phyloP scores from a whole-genome alignment of 2,113 vertebrate genomes.

The Pelecanoides urinatrix region DNA sequence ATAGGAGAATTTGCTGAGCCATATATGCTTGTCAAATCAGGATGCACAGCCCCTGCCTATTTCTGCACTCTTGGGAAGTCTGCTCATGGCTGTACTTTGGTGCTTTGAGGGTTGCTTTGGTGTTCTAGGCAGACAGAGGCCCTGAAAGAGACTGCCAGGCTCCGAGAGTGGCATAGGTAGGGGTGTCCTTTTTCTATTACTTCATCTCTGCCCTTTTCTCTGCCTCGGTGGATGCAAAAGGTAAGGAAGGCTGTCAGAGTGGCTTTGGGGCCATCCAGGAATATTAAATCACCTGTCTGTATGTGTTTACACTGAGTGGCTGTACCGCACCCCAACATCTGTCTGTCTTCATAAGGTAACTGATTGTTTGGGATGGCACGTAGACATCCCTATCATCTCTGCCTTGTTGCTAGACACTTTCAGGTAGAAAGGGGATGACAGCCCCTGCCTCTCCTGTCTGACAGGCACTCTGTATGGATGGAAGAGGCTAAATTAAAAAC shows the following conservation, averaged over 20 bases:
- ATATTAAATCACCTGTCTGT: neutral
- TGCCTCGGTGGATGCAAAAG: neutral
- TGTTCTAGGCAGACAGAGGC: neutral
- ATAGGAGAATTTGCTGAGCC: neutral
- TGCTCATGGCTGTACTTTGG: neutral
- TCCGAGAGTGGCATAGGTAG: neutral
- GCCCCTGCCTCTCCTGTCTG: slow-evolving; percentile 29
- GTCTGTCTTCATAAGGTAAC: neutral
- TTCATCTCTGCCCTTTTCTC: neutral
- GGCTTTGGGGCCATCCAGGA: neutral
- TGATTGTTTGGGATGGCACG: neutral
- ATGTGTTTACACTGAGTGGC: neutral
- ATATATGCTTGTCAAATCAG: neutral
- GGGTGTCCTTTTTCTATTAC: neutral
- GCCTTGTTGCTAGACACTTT: neutral
- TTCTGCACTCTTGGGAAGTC: neutral
- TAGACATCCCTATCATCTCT: neutral
- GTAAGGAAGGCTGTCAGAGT: neutral
- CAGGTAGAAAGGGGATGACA: neutral
- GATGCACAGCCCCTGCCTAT: neutral
- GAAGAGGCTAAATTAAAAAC: slow-evolving; percentile 47
- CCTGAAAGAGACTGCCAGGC: neutral
- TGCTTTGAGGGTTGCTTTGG: neutral
- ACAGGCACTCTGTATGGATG: neutral
- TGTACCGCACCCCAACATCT: neutral